Percentiles rank a stretch among this genome's conserved stretches.
phyloP scores from a whole-genome alignment of 1,140 invertebrate species.

The Ctenoplectra terminalis region DNA sequence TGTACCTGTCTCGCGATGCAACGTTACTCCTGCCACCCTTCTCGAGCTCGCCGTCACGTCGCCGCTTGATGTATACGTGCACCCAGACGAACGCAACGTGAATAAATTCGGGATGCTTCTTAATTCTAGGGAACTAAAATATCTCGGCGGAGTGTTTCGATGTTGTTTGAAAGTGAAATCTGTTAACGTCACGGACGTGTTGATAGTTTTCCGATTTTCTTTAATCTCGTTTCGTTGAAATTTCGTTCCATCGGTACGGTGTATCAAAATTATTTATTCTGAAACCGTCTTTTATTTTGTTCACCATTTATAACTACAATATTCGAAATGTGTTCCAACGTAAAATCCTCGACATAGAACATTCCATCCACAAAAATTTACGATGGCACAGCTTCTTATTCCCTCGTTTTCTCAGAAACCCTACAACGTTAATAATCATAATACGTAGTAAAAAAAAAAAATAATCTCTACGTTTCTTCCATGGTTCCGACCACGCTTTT shows the following conservation, averaged over 20 bases:
- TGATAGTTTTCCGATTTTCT: not conserved
- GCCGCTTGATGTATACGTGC: conserved; percentile 31
- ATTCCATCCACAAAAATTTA: not conserved
- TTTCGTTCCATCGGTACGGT: not conserved
- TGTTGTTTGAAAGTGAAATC: too few species aligned
- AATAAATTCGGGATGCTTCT: conserved; percentile 14
- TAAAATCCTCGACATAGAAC: not conserved
- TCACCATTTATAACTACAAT: not conserved
- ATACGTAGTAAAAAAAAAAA: not conserved
- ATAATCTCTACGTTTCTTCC: not conserved
- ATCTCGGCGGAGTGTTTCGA: not conserved
- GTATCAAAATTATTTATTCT: not conserved
- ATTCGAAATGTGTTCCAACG: not conserved
- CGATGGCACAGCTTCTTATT: not conserved
- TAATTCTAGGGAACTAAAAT: not conserved
- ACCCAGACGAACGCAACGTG: not conserved
- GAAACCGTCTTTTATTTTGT: too few species aligned
- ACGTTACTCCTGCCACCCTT: conserved; percentile 35
- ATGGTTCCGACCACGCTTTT: not conserved
- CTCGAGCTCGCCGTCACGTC: conserved; percentile 14
- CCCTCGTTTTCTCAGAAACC: too few species aligned
- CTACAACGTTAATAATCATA: not conserved
- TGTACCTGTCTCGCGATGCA: conserved; percentile 47
- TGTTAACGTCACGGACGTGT: not conserved
- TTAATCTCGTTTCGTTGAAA: not conserved